Evolutionary conservation across 2,888 invertebrate genomes (phyloP), one percentile per base, ranked within the genome.

Genomic region (Melanchra persicariae): DNA sequence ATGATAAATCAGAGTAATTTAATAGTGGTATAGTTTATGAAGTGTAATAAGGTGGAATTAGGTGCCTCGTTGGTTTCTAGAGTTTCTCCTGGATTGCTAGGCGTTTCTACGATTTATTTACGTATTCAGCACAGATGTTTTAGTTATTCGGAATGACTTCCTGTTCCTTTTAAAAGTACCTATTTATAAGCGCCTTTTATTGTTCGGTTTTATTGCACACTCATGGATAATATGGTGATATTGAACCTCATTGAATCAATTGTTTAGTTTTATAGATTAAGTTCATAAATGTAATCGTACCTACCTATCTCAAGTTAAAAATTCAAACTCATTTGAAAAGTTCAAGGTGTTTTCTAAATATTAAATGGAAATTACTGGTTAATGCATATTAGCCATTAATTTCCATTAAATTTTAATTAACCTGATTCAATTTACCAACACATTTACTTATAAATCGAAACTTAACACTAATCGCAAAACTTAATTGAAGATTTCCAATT

Each of bases 41-140:
- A 52, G 24, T 55, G 22, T 40, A 60, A 45, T 51, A 24, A 62
- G 26, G n/a, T 63, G 51, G 63, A 65, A 51, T 68, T 59, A 67
- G 24, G 57, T 55, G 62, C 60, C 51, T 57, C 45, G 64, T 63
- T 24, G 26, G 37, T 72, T 78, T 72, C 26, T 72, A 34, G 17
- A 58, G 60, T 74, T 66, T 62, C 76, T 77, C 43, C 26, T 64
- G 19, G 26, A 37, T 55, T 55, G 34, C 51, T 26, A 52, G 55
- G 47, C 45, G 61, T 70, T 66, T 7, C 15, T 55, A 43, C 26
- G 26, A 72, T 72, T 59, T 82, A 79, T 82, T 79, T 82, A 75
- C 57, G 80, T 80, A 80, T 80, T 80, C 73, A 66, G 67, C 70
- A 65, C 70, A 69, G 47, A 84, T 70, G 68, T 61, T 70, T 57